Percentiles rank a stretch among this genome's conserved stretches.
Evolutionary conservation across 2,113 vertebrate genomes (phyloP).

Genomic region (Notothenia rossii): DNA sequence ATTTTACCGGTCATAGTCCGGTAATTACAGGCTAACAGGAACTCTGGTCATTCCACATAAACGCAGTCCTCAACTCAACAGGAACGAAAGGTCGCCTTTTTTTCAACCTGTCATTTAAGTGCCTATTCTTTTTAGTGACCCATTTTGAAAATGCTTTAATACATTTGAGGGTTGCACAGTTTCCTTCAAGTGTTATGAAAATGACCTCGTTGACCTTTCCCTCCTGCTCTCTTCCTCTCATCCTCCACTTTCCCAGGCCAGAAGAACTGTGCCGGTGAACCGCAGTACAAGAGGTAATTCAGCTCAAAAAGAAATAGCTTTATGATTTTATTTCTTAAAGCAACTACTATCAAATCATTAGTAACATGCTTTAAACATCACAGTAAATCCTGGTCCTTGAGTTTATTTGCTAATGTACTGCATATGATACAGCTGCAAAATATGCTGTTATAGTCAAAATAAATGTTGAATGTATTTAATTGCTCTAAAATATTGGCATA

Average conservation of each 20-base stretch:
- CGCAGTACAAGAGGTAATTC: slow-evolving; percentile 72
- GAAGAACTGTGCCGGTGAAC: slow-evolving; percentile 67
- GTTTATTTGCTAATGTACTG: no score
- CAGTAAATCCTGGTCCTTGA: no score
- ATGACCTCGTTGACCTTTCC: background rate
- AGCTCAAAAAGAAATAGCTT: background rate
- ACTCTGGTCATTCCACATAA: slow-evolving; percentile 1
- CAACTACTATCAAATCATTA: no score
- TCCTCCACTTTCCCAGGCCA: slow-evolving; percentile 68
- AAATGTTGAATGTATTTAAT: no score
- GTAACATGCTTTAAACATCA: no score
- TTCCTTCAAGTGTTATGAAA: background rate
- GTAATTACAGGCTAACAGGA: no score
- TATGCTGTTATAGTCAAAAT: no score
- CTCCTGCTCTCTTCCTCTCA: background rate
- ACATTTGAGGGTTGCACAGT: background rate
- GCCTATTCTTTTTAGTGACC: background rate
- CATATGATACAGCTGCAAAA: no score
- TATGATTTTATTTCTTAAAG: no score
- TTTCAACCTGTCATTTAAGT: background rate
- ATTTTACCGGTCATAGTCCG: no score
- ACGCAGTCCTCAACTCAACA: background rate
- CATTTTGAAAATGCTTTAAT: slow-evolving; percentile 3
- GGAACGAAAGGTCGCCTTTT: slow-evolving; percentile 14
- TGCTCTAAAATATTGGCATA: no score